Evolutionary conservation across 2,888 invertebrate genomes (phyloP).

Genomic region (Copidosoma aretas): DNA sequence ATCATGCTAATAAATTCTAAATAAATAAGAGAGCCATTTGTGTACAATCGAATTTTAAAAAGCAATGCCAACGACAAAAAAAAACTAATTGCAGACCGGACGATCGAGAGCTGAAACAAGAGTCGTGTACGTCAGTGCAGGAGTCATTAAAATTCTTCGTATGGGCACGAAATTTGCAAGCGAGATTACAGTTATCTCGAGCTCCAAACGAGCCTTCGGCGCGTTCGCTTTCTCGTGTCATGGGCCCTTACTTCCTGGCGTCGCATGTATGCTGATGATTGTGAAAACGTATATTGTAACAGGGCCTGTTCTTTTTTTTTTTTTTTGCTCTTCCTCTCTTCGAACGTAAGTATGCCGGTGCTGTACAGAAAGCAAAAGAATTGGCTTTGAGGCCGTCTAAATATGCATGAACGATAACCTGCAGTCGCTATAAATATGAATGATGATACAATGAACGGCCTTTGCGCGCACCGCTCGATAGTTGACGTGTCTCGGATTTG

Average conservation of each 20-base stretch:
- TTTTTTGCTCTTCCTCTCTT: neutral
- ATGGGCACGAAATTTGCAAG: slow-evolving; percentile 27
- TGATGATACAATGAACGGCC: neutral
- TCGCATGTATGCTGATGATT: neutral
- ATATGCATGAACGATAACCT: slow-evolving; percentile 10
- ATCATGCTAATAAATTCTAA: too few species aligned
- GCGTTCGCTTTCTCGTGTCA: slow-evolving; percentile 4
- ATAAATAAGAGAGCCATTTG: too few species aligned
- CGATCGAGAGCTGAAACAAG: too few species aligned
- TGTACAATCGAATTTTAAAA: too few species aligned
- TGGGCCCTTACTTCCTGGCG: neutral
- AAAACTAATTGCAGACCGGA: too few species aligned
- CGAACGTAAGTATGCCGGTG: neutral
- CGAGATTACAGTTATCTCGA: slow-evolving; percentile 41
- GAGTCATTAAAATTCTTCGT: too few species aligned
- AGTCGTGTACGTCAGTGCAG: too few species aligned
- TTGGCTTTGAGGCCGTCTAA: slow-evolving; percentile 22
- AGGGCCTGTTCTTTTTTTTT: slow-evolving; percentile 3
- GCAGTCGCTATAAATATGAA: slow-evolving; percentile 7
- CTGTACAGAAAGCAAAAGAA: slow-evolving; percentile 9
- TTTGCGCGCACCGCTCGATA: too few species aligned
- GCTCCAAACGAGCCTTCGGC: slow-evolving; percentile 14
- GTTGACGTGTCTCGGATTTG: too few species aligned
- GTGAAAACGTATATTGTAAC: neutral
- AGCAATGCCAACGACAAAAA: too few species aligned